Percentiles rank a stretch among this genome's conserved stretches.
Conservation (phyloP, 2,113 vertebrate genomes). For the Ochotona curzoniae region DNA sequence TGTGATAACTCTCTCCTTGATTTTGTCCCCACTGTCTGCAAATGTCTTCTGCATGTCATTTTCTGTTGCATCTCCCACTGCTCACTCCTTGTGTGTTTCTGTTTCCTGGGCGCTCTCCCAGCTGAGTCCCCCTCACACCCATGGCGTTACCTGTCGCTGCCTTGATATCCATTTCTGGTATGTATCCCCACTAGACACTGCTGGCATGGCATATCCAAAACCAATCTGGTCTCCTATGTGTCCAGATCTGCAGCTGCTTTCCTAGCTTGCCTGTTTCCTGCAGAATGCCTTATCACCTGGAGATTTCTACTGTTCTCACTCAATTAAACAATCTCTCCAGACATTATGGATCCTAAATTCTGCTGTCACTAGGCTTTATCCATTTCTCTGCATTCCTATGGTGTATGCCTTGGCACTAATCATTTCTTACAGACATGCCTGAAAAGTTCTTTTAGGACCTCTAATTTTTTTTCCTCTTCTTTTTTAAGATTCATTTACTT, state of each 20-base stretch:
- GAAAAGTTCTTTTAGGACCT: not conserved
- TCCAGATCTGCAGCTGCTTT: not conserved
- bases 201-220: not conserved
- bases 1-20: not conserved
- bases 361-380: not conserved
- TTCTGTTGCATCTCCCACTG: not conserved
- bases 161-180: not conserved
- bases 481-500: not conserved
- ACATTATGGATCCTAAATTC: too few relatives aligned
- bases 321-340: not conserved
- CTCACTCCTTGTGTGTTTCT: not conserved
- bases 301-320: not conserved
- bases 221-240: not conserved
- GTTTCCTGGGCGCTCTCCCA: not conserved
- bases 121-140: fast-evolving
- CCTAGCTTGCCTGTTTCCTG: not conserved
- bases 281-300: not conserved
- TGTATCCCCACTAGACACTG: not conserved
- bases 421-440: not conserved
- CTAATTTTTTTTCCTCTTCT: not conserved
- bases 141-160: not conserved
- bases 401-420: not conserved
- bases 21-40: not conserved
- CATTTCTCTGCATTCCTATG: not conserved
- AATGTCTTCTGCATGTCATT: not conserved